These are phyloP conservation scores for Vanessa tameamea DNA, from an alignment of 1,140 invertebrate species.

Conservation along the genomic window DNA sequence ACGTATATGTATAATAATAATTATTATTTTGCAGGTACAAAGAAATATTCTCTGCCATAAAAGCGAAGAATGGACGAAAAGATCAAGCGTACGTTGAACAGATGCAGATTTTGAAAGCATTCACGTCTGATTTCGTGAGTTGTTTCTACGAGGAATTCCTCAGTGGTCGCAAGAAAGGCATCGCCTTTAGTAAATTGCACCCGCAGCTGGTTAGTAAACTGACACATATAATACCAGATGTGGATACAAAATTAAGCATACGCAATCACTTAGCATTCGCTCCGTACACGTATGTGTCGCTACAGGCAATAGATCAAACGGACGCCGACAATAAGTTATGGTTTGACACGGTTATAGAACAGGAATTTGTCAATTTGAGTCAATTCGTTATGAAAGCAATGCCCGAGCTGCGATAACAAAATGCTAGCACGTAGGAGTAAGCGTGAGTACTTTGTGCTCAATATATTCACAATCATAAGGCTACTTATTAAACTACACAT, in stretches of 20 bases:
- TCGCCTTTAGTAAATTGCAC: slow-evolving; percentile 60
- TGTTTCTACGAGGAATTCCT: slow-evolving; percentile 65
- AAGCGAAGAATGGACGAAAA: slow-evolving; percentile 42
- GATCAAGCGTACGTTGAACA: slow-evolving; percentile 43
- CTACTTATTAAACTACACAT: not conserved
- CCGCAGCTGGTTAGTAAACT: slow-evolving; percentile 59
- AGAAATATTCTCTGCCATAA: slow-evolving; percentile 47
- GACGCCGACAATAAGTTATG: slow-evolving; percentile 57
- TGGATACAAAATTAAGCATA: slow-evolving; percentile 59
- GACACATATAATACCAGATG: slow-evolving; percentile 52
- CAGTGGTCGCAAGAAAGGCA: slow-evolving; percentile 49
- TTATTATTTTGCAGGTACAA: slow-evolving; percentile 52
- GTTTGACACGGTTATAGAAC: slow-evolving; percentile 53
- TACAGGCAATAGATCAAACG: slow-evolving; percentile 43
- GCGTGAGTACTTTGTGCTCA: not conserved
- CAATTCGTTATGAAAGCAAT: slow-evolving; percentile 51
- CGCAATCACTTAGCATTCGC: slow-evolving; percentile 70
- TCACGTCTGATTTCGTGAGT: slow-evolving; percentile 59
- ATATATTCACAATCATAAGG: not conserved
- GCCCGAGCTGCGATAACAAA: slow-evolving; percentile 42
- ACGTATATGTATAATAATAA: too few species aligned
- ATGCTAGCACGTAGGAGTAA: not conserved
- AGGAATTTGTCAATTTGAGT: slow-evolving; percentile 53
- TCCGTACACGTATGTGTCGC: slow-evolving; percentile 61
- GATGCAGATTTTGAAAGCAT: slow-evolving; percentile 50